Conservation (phyloP, 1,140 invertebrate species). For the Ips nitidus region DNA sequence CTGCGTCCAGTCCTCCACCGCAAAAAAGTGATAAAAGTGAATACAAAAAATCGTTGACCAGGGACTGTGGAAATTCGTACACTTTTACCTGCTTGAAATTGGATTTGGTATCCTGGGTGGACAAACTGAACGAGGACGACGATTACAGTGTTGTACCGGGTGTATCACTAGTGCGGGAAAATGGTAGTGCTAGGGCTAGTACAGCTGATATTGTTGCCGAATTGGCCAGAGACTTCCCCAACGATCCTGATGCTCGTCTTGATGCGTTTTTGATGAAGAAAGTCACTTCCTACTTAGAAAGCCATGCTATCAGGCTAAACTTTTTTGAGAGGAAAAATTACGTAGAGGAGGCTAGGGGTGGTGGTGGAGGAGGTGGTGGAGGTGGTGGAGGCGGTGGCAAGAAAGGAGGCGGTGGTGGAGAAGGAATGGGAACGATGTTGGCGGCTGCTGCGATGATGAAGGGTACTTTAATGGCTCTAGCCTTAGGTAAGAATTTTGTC, state of each 20-base stretch:
- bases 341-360: constrained; percentile 51
- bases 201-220: constrained; percentile 70
- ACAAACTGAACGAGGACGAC: constrained; percentile 66
- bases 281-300: constrained; percentile 69
- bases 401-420: constrained; percentile 59
- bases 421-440: constrained; percentile 60
- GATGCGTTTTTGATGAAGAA: constrained; percentile 75
- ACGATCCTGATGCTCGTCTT: constrained; percentile 71
- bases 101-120: constrained; percentile 75
- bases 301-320: constrained; percentile 71
- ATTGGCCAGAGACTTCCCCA: constrained; percentile 71
- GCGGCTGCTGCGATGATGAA: constrained; percentile 67
- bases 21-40: constrained; percentile 44
- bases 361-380: constrained; percentile 57
- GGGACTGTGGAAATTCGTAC: constrained; percentile 70
- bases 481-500: constrained; percentile 40
- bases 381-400: constrained; percentile 54
- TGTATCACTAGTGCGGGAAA: constrained; percentile 70
- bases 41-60: constrained; percentile 52
- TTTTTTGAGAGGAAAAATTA: constrained; percentile 66
- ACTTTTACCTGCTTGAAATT: constrained; percentile 77
- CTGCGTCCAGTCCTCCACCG: constrained; percentile 10
- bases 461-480: constrained; percentile 72
- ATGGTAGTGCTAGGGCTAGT: constrained; percentile 57
- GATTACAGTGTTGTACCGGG: constrained; percentile 68